Conservation (phyloP, 1,140 invertebrate species). For the Diorhabda elongata region DNA sequence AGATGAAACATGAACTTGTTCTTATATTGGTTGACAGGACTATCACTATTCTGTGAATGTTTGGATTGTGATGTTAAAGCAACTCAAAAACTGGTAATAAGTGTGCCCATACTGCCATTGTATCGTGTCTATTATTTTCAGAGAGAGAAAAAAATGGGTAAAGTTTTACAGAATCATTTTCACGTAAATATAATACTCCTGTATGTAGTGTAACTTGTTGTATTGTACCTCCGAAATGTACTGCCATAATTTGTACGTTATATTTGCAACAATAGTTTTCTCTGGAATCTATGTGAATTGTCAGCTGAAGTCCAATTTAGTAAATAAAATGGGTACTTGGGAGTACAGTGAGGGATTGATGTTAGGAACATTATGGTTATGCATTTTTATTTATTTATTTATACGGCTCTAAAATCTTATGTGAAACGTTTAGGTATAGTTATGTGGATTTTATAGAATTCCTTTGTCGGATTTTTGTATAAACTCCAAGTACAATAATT, state of each 20-base stretch:
- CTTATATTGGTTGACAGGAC: slow-evolving; percentile 6
- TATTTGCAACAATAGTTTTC: slow-evolving; percentile 43
- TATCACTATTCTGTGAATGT: slow-evolving; percentile 5
- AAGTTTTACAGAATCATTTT: background rate
- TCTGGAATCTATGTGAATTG: slow-evolving; percentile 30
- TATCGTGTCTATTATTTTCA: background rate
- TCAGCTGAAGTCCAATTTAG: background rate
- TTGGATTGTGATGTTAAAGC: background rate
- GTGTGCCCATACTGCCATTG: background rate
- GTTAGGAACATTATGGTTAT: too few species aligned
- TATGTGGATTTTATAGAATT: too few species aligned
- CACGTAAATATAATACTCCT: slow-evolving; percentile 26
- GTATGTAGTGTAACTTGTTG: slow-evolving; percentile 36
- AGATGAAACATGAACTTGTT: slow-evolving; percentile 10
- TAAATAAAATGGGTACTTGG: too few species aligned
- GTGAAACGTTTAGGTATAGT: too few species aligned
- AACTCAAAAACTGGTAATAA: slow-evolving; percentile 4
- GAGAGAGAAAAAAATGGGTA: background rate
- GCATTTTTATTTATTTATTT: too few species aligned
- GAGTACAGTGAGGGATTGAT: too few species aligned
- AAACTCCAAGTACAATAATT: too few species aligned
- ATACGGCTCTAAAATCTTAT: too few species aligned
- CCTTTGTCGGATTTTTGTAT: too few species aligned
- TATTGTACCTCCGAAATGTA: slow-evolving; percentile 38
- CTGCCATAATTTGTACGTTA: slow-evolving; percentile 30